Base-by-base conservation (phyloP, 2,888 invertebrate species). In the Helicoverpa assulta region DNA sequence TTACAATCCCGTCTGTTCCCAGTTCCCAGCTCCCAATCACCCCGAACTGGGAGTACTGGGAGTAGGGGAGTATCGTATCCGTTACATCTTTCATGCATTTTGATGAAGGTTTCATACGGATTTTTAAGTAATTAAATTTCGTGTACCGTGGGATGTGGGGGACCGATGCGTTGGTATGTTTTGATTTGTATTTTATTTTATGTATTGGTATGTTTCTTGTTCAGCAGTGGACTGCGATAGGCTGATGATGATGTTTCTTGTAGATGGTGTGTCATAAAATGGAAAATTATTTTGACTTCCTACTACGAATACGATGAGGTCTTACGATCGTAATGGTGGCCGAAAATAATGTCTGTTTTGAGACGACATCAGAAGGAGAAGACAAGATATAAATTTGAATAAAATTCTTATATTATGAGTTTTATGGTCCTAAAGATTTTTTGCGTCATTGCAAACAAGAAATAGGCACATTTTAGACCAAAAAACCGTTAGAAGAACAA, bases 1-100 rank as follows among this genome's bases (percentile, higher is more conserved):
- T 88, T 85, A 88, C 84, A 86, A 85, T 84, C 65, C 67, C 67
- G 64, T 68, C 71, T 67, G 67, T 50, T 70, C 51, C 40, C 40
- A 40, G 10, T 37, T 37, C 37, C 37, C 37, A 37, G 40, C 14
- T 40, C 4, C 57, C 70, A 80, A 79, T 75, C 75, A 70, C 51
- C 21, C 18, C 33, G 59, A 14, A 47, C 16, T 18, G 40, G 43
- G 62, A 73, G n/a, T n/a, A 67, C 16, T 18, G 40, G 43, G 62
- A 73, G 26, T 26, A 63, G 0, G 26, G 26, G 26, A 26, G 4
- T 76, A 73, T 58, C 55, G 52, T 75, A 57, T 75, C 59, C 18
- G 54, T 68, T 66, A 60, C 71, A 57, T 63, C 56, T 73, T 67
- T 67, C 68, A 78, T 63, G 79, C 63, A 76, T 76, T 76, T 76